Percentiles rank a stretch among this genome's conserved stretches.
Evolutionary conservation across 2,888 invertebrate species (phyloP).

Genomic region (Ptycholaimellus sp.): DNA sequence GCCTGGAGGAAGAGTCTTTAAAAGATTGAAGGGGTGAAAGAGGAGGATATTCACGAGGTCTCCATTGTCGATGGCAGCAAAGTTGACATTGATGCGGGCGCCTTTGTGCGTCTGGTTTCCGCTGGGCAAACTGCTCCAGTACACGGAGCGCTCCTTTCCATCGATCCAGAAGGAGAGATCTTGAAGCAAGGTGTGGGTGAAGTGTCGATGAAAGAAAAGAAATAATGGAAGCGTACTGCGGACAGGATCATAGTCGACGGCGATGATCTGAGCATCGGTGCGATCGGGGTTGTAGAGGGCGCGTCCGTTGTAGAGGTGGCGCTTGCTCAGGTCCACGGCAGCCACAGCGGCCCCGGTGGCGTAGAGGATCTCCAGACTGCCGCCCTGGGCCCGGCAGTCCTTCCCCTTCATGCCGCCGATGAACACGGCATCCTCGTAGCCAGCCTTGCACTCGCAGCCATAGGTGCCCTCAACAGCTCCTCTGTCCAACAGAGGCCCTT

Average conservation of each 20-base stretch:
- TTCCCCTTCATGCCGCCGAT: slow-evolving; percentile 24
- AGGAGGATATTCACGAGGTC: too few species aligned
- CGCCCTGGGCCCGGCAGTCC: slow-evolving; percentile 19
- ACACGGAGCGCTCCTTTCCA: slow-evolving; percentile 35
- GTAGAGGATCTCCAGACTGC: too few species aligned
- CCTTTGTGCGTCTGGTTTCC: slow-evolving; percentile 24
- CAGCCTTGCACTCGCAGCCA: slow-evolving; percentile 48
- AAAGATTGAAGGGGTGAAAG: too few species aligned
- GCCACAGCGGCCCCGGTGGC: too few species aligned
- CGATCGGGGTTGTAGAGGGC: slow-evolving; percentile 24
- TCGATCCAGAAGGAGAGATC: slow-evolving; percentile 89
- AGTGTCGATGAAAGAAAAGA: background rate
- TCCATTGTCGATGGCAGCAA: slow-evolving; percentile 13
- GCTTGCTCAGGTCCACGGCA: background rate
- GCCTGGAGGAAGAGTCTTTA: too few species aligned
- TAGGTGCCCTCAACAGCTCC: too few species aligned
- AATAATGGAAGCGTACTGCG: slow-evolving; percentile 12
- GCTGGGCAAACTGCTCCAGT: slow-evolving; percentile 10
- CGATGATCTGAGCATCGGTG: slow-evolving; percentile 64
- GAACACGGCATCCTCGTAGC: slow-evolving; percentile 23
- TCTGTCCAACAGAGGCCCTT: too few species aligned
- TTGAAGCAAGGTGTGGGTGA: too few species aligned
- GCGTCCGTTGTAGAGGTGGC: slow-evolving; percentile 41
- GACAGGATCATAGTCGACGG: slow-evolving; percentile 61
- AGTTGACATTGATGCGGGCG: slow-evolving; percentile 19